These are phyloP conservation scores for Lagocephalus sceleratus DNA, from an alignment of 2,797 vertebrate genomes.

Conservation along the genomic window DNA sequence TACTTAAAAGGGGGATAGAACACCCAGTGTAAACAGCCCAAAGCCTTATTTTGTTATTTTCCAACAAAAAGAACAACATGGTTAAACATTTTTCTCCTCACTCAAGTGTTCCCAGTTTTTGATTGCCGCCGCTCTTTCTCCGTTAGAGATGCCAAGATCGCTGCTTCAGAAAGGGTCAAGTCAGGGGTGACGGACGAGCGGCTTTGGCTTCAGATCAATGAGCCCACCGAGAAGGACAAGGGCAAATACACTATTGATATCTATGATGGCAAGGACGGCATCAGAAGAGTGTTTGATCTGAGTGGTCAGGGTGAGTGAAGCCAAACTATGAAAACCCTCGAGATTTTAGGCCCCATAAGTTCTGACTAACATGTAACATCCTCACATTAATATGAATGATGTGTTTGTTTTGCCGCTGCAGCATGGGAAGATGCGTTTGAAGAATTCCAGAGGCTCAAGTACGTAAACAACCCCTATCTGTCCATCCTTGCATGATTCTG, in stretches of 20 bases:
- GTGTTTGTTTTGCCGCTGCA: conserved; percentile 53
- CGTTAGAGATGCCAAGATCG: conserved; percentile 84
- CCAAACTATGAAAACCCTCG: conserved; percentile 4
- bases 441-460: conserved; percentile 98
- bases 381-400: conserved; percentile 5
- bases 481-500: conserved; percentile 25
- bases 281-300: conserved; percentile 88
- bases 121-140: conserved; percentile 23
- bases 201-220: conserved; percentile 96
- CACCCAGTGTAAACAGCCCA: no score
- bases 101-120: no score
- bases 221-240: conserved; percentile 97
- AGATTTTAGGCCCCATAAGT: not conserved
- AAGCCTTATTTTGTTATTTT: no score
- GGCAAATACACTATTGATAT: conserved; percentile 93
- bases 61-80: no score
- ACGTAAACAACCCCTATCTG: conserved; percentile 70
- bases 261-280: conserved; percentile 86
- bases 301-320: conserved; percentile 83
- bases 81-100: no score
- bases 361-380: no score
- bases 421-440: conserved; percentile 92
- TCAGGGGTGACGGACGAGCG: conserved; percentile 89
- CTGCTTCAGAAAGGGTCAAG: conserved; percentile 88
- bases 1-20: no score